These are phyloP conservation scores for Reinhardtius hippoglossoides DNA, from an alignment of 2,113 vertebrate genomes.

Conservation along the genomic window DNA sequence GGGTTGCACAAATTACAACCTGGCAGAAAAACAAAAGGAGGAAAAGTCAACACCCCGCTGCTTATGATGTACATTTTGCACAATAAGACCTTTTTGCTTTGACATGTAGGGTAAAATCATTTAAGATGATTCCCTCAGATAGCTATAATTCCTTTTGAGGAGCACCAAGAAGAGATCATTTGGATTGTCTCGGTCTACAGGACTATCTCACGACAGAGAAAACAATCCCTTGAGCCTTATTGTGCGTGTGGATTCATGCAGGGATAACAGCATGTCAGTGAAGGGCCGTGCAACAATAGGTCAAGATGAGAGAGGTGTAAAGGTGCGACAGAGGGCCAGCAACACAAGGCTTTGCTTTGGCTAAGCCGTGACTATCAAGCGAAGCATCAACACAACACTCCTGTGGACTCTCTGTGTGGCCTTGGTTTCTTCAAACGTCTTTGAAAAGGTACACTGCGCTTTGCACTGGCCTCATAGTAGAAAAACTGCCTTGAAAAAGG, in stretches of 20 bases:
- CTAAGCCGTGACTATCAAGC: conserved; percentile 69
- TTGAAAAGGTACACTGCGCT: conserved; percentile 20
- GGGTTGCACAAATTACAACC: conserved; percentile 69
- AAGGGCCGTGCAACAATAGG: conserved; percentile 66
- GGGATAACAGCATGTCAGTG: conserved; percentile 55
- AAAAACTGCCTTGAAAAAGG: conserved; percentile 48
- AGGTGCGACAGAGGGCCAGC: conserved; percentile 51
- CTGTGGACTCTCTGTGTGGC: conserved; percentile 67
- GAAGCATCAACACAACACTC: conserved; percentile 59
- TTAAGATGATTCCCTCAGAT: conserved; percentile 65
- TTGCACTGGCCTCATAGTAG: conserved; percentile 3
- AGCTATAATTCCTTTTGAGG: conserved; percentile 54
- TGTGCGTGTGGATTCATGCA: conserved; percentile 61
- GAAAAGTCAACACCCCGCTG: conserved; percentile 26
- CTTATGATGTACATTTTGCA: conserved; percentile 44
- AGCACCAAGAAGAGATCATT: conserved; percentile 62
- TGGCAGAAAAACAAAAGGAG: conserved; percentile 34
- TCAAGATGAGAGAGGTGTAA: conserved; percentile 79
- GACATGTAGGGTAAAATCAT: conserved; percentile 48
- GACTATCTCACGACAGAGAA: conserved; percentile 51
- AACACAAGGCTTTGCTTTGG: conserved; percentile 71
- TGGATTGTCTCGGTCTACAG: conserved; percentile 58
- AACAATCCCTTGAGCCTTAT: conserved; percentile 49
- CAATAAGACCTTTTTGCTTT: conserved; percentile 45
- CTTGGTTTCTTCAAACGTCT: conserved; percentile 33